A percentile compares a stretch with the other conserved stretches of the same genome.
These are phyloP conservation scores for Myotis findleyi DNA, from an alignment of 2,797 vertebrate species.

Conservation along the genomic window DNA sequence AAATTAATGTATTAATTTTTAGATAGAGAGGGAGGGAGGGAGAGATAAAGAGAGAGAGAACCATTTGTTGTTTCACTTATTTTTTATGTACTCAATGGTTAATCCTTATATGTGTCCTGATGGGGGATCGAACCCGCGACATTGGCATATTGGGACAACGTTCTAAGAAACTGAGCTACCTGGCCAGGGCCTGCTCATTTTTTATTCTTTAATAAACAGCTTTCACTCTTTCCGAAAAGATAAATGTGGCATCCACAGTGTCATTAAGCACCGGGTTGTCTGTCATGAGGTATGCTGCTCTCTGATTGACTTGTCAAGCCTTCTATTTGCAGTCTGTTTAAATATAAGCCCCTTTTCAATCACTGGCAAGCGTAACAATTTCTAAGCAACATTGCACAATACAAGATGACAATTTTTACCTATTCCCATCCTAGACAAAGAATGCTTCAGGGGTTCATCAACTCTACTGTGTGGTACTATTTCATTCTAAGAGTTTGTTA, in stretches of 20 bases:
- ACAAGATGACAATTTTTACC: slow-evolving; percentile 37
- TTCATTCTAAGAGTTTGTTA: slow-evolving; percentile 51
- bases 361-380: slow-evolving; percentile 36
- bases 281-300: slow-evolving; percentile 57
- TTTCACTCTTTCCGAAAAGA: slow-evolving; percentile 62
- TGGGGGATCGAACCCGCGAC: neutral
- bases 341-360: slow-evolving; percentile 54
- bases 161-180: neutral
- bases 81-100: neutral
- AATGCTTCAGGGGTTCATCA: slow-evolving; percentile 4
- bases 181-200: neutral
- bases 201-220: slow-evolving; percentile 63
- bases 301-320: slow-evolving; percentile 59
- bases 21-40: neutral
- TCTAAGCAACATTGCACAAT: slow-evolving; percentile 36
- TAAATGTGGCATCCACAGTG: neutral
- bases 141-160: neutral
- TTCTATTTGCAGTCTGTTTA: slow-evolving; percentile 60
- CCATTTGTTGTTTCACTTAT: neutral
- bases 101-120: neutral
- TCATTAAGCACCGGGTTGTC: slow-evolving; percentile 50
- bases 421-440: slow-evolving; percentile 43
- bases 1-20: neutral
- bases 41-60: neutral
- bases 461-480: neutral